Conservation (phyloP, 2,113 vertebrate genomes). For the Salvelinus sp. region DNA sequence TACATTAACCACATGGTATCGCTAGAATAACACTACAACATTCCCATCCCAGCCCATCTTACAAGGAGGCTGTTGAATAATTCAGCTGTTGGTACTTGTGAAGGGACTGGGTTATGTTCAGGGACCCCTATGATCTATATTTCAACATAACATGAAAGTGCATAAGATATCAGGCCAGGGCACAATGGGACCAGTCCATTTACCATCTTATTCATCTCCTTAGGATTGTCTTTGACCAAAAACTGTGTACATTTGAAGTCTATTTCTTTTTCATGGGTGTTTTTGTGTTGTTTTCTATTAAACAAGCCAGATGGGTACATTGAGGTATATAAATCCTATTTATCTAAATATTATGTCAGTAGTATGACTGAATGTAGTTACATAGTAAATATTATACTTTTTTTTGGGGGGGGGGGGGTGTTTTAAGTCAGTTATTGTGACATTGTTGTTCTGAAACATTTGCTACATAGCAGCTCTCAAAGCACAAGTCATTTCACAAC, state of each 20-base stretch:
- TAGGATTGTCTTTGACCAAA: background rate
- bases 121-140: conserved; percentile 76
- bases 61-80: conserved; percentile 68
- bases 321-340: too few species aligned
- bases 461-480: too few species aligned
- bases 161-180: conserved; percentile 73
- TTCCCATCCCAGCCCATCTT: conserved; percentile 59
- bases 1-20: too few species aligned
- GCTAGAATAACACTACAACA: conserved; percentile 36
- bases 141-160: conserved; percentile 81
- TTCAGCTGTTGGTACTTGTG: conserved; percentile 79
- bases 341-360: too few species aligned
- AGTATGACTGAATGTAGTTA: background rate
- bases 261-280: too few species aligned
- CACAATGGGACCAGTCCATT: background rate
- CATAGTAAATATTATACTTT: background rate
- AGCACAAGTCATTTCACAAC: too few species aligned
- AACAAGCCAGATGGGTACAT: background rate
- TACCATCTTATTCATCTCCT: background rate
- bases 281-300: background rate
- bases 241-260: too few species aligned
- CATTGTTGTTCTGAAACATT: too few species aligned
- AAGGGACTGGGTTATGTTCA: conserved; percentile 71
- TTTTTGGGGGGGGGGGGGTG: background rate
- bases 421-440: too few species aligned